These are phyloP conservation scores for Temnopleurus reevesii DNA, from an alignment of 53 echinoderm and acorn worm genomes.

Conservation along the genomic window DNA sequence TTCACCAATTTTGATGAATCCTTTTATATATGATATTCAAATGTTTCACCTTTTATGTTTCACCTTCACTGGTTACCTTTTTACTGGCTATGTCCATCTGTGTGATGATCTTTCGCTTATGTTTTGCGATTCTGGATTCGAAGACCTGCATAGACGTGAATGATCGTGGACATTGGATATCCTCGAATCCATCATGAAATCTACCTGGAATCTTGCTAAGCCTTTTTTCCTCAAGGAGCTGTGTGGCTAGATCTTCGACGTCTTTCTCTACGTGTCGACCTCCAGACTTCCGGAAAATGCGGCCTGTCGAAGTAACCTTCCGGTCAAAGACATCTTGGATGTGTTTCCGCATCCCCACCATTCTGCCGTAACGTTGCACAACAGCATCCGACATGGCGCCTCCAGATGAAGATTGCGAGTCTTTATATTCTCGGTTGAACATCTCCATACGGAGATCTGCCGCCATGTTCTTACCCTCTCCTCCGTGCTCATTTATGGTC, in stretches of 20 bases:
- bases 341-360: not conserved
- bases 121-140: too few relatives aligned
- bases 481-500: not conserved
- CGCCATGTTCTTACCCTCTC: not conserved
- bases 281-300: not conserved
- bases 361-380: not conserved
- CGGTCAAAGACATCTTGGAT: not conserved
- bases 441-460: not conserved
- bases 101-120: too few relatives aligned
- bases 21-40: too few relatives aligned
- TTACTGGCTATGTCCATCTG: too few relatives aligned
- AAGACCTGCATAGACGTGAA: too few relatives aligned
- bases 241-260: not conserved
- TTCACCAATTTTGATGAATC: too few relatives aligned
- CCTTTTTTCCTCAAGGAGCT: not conserved
- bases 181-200: not conserved
- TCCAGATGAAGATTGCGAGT: not conserved
- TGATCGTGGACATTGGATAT: too few relatives aligned
- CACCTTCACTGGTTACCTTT: too few relatives aligned
- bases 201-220: not conserved
- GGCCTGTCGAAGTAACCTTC: not conserved
- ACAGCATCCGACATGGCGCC: not conserved
- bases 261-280: not conserved
- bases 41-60: too few relatives aligned
- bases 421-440: not conserved